Conservation (phyloP, 30 jellyfish, hydroid and myxozoan species). For the Chironex yamaguchii region DNA sequence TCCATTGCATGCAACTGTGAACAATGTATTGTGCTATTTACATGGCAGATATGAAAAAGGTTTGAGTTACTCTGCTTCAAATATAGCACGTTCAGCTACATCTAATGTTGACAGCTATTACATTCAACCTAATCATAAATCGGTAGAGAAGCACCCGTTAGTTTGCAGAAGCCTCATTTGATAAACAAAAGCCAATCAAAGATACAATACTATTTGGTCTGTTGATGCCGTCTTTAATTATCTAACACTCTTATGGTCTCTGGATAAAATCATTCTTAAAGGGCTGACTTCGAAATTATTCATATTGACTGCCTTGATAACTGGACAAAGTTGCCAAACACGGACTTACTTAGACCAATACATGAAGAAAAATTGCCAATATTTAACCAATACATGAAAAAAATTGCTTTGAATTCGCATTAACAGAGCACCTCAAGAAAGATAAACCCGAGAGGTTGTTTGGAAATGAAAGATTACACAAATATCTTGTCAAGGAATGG, state of each 20-base stretch:
- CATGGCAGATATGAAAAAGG: constrained; percentile 11
- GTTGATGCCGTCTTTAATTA: constrained; percentile 38
- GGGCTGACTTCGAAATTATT: constrained; percentile 46
- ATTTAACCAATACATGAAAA: no score
- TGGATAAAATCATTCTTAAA: constrained; percentile 22
- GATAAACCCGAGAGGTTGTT: constrained; percentile 35
- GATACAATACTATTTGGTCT: constrained; percentile 53
- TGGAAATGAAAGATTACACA: constrained; percentile 39
- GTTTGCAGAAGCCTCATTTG: constrained; percentile 34
- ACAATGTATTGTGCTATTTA: background rate
- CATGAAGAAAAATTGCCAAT: constrained; percentile 45
- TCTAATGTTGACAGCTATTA: constrained; percentile 32
- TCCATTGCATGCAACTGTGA: constrained; percentile 40
- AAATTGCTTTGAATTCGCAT: constrained; percentile 15
- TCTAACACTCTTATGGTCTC: constrained; percentile 24
- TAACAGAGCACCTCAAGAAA: constrained; percentile 33
- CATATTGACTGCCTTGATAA: constrained; percentile 28
- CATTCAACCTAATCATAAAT: constrained; percentile 8
- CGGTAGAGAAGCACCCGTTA: constrained; percentile 20
- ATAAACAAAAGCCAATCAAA: constrained; percentile 49
- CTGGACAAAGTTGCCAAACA: constrained; percentile 65
- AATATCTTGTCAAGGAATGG: constrained; percentile 42
- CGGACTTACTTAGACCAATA: constrained; percentile 22
- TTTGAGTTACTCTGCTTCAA: constrained; percentile 35
- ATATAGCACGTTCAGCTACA: constrained; percentile 18